Evolutionary conservation across 2,797 vertebrate species (phyloP), one percentile per base, ranked within the genome.

Genomic region (Masticophis lateralis): DNA sequence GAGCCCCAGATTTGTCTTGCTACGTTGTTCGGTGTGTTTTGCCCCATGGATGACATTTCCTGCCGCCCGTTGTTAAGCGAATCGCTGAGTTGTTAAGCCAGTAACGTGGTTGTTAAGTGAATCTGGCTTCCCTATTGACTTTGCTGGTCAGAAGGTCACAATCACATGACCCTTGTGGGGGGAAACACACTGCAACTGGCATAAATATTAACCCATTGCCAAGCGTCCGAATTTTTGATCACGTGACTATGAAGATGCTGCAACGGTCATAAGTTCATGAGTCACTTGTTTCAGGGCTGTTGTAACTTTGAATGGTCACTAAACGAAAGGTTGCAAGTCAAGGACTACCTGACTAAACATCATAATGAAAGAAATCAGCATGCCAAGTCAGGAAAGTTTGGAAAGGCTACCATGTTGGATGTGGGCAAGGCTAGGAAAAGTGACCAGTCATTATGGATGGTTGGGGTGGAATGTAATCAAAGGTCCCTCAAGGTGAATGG

Each of bases 401-500:
- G 87, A 56, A 93, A 92, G 63, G 22, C 32, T 90, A 55, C 60
- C 88, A 93, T 57, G 61, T 5, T 93, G 92, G 86, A 90, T 20
- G 89, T 4, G 87, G 6, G 55, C 11, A 47, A 4, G 14, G 74
- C 22, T 91, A 87, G 60, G 74, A 43, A 89, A 94, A 90, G 87
- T 4, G 1, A 27, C 8, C 43, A 3, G 20, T 59, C 32, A 2
- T 53, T 11, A 66, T 66, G 43, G 18, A 12, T 27, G 92, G 60
- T 28, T 93, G 56, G 60, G 92, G 60, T 28, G 91, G 94, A 79
- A 66, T n/a, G 91, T 66, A 94, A 90, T 86, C 57, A 83, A 93
- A 57, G 92, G 18, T 28, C 20, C 20, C 66, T 83, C 8, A 57
- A 69, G 3, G 86, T 55, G 90, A 90, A 69, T 14, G 88, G 87